Percentiles rank a stretch among this genome's conserved stretches.
These are phyloP conservation scores for Teleogryllus oceanicus DNA, from an alignment of 2,888 invertebrate species.

Conservation along the genomic window DNA sequence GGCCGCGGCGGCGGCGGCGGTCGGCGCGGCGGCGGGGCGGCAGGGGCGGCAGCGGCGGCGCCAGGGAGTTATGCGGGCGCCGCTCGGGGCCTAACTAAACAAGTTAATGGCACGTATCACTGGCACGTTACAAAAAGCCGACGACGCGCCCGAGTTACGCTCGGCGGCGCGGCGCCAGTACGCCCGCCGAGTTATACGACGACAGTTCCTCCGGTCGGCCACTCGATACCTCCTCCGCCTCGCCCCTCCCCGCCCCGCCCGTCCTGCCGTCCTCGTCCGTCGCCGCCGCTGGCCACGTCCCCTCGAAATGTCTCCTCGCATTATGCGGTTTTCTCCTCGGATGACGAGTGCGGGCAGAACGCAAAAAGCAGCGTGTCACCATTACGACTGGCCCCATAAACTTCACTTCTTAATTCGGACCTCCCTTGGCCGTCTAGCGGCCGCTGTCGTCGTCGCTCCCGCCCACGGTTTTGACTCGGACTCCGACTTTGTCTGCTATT, in stretches of 20 bases:
- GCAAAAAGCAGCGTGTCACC: neutral
- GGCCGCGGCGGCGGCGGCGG: neutral
- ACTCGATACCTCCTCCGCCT: no score
- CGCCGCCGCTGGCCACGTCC: neutral
- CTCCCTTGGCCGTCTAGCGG: no score
- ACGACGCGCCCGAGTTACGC: neutral
- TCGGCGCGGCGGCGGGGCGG: neutral
- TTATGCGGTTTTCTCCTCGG: neutral
- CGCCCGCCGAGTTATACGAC: neutral
- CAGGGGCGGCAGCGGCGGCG: neutral
- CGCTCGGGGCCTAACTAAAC: neutral
- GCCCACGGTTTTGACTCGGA: no score
- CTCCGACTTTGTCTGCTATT: no score
- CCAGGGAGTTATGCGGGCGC: neutral
- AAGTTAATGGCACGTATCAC: conserved; percentile 18
- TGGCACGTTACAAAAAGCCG: neutral
- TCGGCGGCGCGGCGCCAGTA: neutral
- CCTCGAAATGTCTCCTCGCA: neutral
- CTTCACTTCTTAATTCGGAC: neutral
- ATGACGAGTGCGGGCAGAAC: no score
- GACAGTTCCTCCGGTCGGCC: no score
- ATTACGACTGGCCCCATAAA: conserved; percentile 5
- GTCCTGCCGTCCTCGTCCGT: neutral
- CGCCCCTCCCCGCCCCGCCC: no score
- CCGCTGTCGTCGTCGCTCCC: no score